Evolutionary conservation across 1,140 invertebrate species (phyloP).

Genomic region (Cyphomyrmex costatus): DNA sequence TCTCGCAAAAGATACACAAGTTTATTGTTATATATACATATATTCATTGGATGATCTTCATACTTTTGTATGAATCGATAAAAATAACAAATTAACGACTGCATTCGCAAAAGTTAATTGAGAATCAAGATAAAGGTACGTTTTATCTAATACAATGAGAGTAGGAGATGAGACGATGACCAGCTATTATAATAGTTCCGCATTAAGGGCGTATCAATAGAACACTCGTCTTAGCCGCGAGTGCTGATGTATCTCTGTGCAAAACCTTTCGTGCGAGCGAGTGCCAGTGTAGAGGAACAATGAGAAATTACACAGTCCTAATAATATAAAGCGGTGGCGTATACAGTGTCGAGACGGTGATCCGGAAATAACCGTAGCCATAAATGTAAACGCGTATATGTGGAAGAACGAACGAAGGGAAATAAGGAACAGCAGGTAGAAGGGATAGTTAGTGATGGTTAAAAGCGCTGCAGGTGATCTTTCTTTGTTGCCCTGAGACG

Average conservation of each 20-base stretch:
- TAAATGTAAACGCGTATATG: conserved; percentile 58
- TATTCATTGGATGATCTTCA: neutral
- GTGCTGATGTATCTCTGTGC: conserved; percentile 40
- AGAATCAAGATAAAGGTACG: neutral
- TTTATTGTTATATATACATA: neutral
- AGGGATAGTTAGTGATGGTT: conserved; percentile 47
- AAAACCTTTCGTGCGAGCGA: conserved; percentile 1
- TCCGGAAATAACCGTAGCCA: conserved; percentile 70
- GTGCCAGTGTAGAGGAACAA: conserved; percentile 54
- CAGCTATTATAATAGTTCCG: conserved; percentile 27
- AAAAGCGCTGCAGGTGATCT: conserved; percentile 69
- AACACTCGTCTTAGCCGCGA: conserved; percentile 43
- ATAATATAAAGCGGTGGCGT: conserved; percentile 50
- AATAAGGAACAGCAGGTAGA: conserved; percentile 27
- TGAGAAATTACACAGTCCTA: conserved; percentile 55
- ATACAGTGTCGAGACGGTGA: conserved; percentile 36
- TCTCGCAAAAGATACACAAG: neutral
- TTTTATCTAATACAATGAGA: conserved; percentile 12
- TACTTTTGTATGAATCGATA: conserved; percentile 2
- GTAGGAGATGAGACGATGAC: neutral
- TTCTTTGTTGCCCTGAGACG: neutral
- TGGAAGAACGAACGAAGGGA: conserved; percentile 17
- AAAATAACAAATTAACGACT: neutral
- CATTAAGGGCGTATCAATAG: conserved; percentile 26
- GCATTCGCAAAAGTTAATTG: neutral